Percentiles rank a stretch among this genome's conserved stretches.
Conservation (phyloP, 2,888 invertebrate genomes). For the Pollenia griseotomentosa region DNA sequence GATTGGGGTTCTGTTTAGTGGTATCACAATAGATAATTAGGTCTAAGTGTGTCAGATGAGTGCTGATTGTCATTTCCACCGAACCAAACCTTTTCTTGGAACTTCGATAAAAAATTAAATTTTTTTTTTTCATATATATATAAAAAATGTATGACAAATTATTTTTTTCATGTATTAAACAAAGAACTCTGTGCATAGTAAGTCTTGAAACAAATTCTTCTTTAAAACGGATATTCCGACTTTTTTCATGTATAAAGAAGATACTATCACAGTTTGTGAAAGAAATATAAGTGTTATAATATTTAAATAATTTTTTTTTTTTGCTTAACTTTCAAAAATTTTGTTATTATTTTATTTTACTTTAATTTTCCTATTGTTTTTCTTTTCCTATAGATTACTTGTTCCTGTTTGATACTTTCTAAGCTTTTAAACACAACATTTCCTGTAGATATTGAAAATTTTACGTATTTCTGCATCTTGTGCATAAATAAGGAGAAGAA, state of each 20-base stretch:
- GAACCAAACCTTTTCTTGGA: too few species aligned
- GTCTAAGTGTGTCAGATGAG: too few species aligned
- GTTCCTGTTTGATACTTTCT: constrained; percentile 8
- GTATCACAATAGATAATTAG: too few species aligned
- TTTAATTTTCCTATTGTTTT: constrained; percentile 10
- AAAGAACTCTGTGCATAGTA: background rate
- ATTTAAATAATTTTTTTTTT: constrained; percentile 33
- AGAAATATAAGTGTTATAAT: constrained; percentile 7
- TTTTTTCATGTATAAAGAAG: too few species aligned
- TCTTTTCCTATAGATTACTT: constrained; percentile 2
- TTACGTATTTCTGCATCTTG: constrained; percentile 7
- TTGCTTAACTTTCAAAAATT: constrained; percentile 24
- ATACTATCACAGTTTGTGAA: background rate
- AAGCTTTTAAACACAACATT: constrained; percentile 23
- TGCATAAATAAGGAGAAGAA: background rate
- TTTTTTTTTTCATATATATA: too few species aligned
- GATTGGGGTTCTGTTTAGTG: too few species aligned
- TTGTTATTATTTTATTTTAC: constrained; percentile 1
- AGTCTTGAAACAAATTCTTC: background rate
- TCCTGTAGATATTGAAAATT: constrained; percentile 16
- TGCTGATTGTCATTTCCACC: too few species aligned
- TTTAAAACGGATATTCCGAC: background rate
- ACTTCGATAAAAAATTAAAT: too few species aligned
- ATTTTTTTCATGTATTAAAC: background rate
- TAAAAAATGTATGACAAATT: too few species aligned